A percentile compares a stretch with the other conserved stretches of the same genome.
Evolutionary conservation across 1,140 invertebrate genomes (phyloP).

Genomic region (Leptonema lineaticorne): DNA sequence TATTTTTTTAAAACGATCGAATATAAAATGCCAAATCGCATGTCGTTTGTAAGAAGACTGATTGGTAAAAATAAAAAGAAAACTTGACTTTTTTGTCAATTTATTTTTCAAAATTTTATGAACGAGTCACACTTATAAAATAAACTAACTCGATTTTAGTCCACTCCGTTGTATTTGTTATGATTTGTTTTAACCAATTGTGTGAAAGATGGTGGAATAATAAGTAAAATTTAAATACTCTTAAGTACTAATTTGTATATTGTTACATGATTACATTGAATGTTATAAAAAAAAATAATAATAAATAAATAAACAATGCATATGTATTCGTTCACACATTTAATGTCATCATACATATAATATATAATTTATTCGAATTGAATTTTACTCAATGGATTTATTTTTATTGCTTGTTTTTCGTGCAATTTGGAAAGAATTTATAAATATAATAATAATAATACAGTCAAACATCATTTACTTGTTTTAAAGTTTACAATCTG

Average conservation of each 20-base stretch:
- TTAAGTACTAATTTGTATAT: slow-evolving; percentile 22
- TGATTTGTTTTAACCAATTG: slow-evolving; percentile 37
- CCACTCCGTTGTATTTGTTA: slow-evolving; percentile 36
- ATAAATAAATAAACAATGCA: no score
- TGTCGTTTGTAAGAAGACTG: no score
- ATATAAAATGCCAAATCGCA: no score
- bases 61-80: no score
- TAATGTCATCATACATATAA: no score
- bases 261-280: neutral
- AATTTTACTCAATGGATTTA: neutral
- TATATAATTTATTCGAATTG: neutral
- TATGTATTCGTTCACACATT: neutral
- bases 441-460: slow-evolving; percentile 7
- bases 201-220: no score
- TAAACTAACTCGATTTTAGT: slow-evolving; percentile 30
- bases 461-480: neutral
- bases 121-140: neutral
- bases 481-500: no score
- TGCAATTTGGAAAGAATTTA: neutral
- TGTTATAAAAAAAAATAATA: no score
- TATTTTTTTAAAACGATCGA: no score
- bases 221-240: no score
- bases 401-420: neutral
- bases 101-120: neutral
- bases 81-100: no score